Conservation (phyloP, 37 sponge, comb jelly and placozoan genomes). For the Aphrocallistes beatrix region DNA sequence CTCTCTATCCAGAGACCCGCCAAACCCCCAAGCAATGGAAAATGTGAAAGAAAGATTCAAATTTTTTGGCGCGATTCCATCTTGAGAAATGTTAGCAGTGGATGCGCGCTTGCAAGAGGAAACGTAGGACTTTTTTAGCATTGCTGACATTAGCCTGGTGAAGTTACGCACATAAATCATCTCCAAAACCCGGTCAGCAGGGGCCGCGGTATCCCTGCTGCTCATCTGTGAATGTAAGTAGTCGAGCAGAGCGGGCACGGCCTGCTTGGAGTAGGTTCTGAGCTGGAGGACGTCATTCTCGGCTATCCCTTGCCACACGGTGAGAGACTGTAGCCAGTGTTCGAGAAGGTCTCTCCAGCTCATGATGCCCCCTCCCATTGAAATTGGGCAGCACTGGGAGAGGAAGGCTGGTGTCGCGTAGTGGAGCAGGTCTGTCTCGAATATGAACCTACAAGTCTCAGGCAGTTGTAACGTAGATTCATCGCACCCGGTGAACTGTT, state of each 20-base stretch:
- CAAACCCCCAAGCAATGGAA: conserved; percentile 17
- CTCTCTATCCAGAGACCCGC: not conserved
- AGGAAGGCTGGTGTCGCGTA: not conserved
- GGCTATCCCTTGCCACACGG: not conserved
- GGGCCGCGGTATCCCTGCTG: not conserved
- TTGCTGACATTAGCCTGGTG: not conserved
- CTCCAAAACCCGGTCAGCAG: not conserved
- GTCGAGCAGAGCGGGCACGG: not conserved
- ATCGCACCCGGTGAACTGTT: not conserved
- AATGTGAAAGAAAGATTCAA: not conserved
- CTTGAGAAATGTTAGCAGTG: not conserved
- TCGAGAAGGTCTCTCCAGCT: not conserved
- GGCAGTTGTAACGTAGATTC: not conserved
- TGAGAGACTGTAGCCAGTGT: not conserved
- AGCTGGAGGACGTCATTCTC: not conserved
- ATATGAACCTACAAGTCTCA: not conserved
- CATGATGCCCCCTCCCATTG: not conserved
- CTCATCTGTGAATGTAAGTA: not conserved
- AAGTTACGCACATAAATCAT: not conserved
- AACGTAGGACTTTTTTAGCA: conserved; percentile 5
- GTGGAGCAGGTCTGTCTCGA: not conserved
- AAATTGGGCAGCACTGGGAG: not conserved
- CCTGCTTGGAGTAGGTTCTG: not conserved
- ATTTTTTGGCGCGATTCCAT: not conserved
- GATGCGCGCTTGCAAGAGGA: not conserved